These are phyloP conservation scores for Pangasius krempfi DNA, from an alignment of 2,797 vertebrate genomes.

Conservation along the genomic window DNA sequence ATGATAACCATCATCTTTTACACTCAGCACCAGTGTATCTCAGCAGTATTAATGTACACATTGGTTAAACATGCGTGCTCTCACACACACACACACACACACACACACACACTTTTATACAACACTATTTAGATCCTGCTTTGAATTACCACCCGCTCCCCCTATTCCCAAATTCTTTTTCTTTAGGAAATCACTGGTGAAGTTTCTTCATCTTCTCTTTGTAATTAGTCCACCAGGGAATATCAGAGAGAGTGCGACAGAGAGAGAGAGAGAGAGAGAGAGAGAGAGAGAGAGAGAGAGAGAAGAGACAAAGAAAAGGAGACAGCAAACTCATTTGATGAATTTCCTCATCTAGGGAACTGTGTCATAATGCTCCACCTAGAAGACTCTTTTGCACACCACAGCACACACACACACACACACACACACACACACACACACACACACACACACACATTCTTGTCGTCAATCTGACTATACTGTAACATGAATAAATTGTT, in stretches of 20 bases:
- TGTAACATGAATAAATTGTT: not conserved
- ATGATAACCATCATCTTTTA: slow-evolving; percentile 3
- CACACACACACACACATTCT: not conserved
- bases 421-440: not conserved
- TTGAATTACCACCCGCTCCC: not conserved
- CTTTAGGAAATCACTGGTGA: slow-evolving; percentile 43
- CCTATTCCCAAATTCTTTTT: slow-evolving; percentile 34
- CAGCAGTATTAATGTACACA: not conserved
- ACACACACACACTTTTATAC: slow-evolving; percentile 7
- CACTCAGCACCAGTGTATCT: not conserved
- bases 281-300: not conserved
- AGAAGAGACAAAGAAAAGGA: not conserved
- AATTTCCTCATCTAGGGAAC: slow-evolving; percentile 20
- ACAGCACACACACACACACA: not conserved
- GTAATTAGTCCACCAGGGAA: slow-evolving; percentile 52
- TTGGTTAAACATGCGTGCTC: not conserved
- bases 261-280: not conserved
- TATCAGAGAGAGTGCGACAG: slow-evolving; percentile 29
- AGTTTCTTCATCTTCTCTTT: slow-evolving; percentile 50
- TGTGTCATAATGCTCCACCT: not conserved
- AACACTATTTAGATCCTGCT: not conserved
- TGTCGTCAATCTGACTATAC: not conserved
- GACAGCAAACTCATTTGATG: not conserved
- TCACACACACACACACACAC: not conserved
- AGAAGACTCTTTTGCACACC: not conserved